Conservation (phyloP, 2,113 vertebrate genomes). For the Phyllopteryx taeniolatus region DNA sequence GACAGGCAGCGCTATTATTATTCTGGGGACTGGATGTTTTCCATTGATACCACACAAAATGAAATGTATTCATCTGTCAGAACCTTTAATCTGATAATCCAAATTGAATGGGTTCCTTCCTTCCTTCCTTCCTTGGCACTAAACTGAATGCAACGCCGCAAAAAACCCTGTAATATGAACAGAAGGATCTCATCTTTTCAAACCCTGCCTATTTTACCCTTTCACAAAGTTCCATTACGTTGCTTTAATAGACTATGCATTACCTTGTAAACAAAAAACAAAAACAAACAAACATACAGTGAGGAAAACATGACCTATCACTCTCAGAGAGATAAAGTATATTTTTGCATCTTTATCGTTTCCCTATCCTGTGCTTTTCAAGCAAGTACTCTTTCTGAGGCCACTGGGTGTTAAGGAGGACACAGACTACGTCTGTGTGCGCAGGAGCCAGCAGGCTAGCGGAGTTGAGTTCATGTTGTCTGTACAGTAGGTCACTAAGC, state of each 20-base stretch:
- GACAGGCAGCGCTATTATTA: neutral
- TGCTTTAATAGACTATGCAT: too few species aligned
- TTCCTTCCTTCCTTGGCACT: neutral
- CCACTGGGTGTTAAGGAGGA: neutral
- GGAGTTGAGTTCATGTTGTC: constrained; percentile 51
- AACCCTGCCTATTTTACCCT: too few species aligned
- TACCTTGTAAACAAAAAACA: too few species aligned
- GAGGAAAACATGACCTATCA: too few species aligned
- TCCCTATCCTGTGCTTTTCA: neutral
- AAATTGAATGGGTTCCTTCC: neutral
- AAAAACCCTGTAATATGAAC: neutral
- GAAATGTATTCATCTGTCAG: neutral
- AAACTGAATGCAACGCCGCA: neutral
- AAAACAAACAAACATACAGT: too few species aligned
- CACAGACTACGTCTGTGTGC: constrained; percentile 1
- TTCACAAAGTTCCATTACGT: too few species aligned
- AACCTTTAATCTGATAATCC: neutral
- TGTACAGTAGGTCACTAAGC: constrained; percentile 44
- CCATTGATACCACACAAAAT: neutral
- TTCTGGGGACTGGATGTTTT: neutral
- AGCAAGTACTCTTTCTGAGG: neutral
- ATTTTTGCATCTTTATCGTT: too few species aligned
- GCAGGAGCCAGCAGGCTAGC: neutral
- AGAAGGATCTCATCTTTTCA: too few species aligned
- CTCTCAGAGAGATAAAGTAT: too few species aligned